These are phyloP conservation scores for Trilocha varians DNA, from an alignment of 2,888 invertebrate species.

Conservation along the genomic window DNA sequence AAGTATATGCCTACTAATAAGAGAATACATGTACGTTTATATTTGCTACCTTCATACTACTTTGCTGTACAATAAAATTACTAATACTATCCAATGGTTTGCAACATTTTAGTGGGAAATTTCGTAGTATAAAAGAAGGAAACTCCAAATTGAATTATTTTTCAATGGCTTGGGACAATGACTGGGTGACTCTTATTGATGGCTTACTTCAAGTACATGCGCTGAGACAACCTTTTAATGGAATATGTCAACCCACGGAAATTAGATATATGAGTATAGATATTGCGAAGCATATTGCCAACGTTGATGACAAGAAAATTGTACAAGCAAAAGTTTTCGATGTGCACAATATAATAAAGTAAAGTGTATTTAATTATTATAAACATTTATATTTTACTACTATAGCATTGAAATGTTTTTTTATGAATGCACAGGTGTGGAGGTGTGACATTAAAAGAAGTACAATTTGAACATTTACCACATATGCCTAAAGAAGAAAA, in stretches of 20 bases:
- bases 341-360: slow-evolving; percentile 18
- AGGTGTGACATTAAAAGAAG: background rate
- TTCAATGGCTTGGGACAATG: slow-evolving; percentile 75
- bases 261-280: slow-evolving; percentile 22
- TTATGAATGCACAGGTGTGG: background rate
- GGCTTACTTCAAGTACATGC: slow-evolving; percentile 83
- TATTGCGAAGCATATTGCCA: slow-evolving; percentile 14
- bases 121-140: slow-evolving; percentile 22
- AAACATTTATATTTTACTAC: no score
- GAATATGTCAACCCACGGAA: slow-evolving; percentile 74
- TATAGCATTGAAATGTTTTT: no score
- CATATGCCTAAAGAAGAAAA: slow-evolving; percentile 7
- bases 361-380: slow-evolving; percentile 1
- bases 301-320: slow-evolving; percentile 5
- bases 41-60: no score
- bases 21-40: no score
- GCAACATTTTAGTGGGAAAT: slow-evolving; percentile 24
- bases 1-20: no score
- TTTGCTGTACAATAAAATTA: background rate
- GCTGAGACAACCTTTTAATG: slow-evolving; percentile 71
- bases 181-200: slow-evolving; percentile 88
- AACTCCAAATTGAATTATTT: slow-evolving; percentile 28
- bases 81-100: background rate
- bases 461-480: background rate
- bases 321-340: slow-evolving; percentile 14